A percentile compares a stretch with the other conserved stretches of the same genome.
These are phyloP conservation scores for Prorops nasuta DNA, from an alignment of 1,140 invertebrate species.

Conservation along the genomic window DNA sequence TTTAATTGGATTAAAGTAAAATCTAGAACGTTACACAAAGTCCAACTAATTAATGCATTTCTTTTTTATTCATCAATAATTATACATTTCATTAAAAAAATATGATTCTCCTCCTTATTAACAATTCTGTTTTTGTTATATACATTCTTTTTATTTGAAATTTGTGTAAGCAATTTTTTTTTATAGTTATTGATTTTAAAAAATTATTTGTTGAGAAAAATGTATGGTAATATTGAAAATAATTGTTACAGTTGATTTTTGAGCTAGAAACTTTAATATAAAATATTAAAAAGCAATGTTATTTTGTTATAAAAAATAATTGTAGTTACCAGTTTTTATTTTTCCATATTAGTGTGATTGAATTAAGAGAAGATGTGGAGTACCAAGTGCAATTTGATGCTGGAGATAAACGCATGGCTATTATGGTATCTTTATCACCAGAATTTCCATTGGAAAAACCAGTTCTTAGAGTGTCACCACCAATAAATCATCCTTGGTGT, in stretches of 20 bases:
- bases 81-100: too few relatives aligned
- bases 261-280: too few relatives aligned
- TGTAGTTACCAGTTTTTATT: background rate
- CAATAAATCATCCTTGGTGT: slow-evolving; percentile 69
- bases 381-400: slow-evolving; percentile 70
- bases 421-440: slow-evolving; percentile 64
- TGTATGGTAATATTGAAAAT: too few relatives aligned
- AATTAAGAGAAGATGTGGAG: slow-evolving; percentile 67
- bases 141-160: too few relatives aligned
- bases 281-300: too few relatives aligned
- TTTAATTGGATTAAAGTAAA: background rate
- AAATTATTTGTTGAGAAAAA: too few relatives aligned
- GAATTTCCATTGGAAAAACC: slow-evolving; percentile 77
- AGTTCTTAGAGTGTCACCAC: slow-evolving; percentile 65
- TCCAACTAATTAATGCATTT: background rate
- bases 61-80: background rate
- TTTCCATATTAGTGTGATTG: slow-evolving; percentile 61
- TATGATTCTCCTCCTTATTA: too few relatives aligned
- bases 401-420: slow-evolving; percentile 62
- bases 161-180: too few relatives aligned
- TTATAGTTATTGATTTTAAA: too few relatives aligned
- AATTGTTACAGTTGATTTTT: too few relatives aligned
- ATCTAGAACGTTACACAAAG: background rate
- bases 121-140: background rate
- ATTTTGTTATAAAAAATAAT: too few relatives aligned